These are phyloP conservation scores for Leucoptera coffeella DNA, from an alignment of 2,888 invertebrate species.

Conservation along the genomic window DNA sequence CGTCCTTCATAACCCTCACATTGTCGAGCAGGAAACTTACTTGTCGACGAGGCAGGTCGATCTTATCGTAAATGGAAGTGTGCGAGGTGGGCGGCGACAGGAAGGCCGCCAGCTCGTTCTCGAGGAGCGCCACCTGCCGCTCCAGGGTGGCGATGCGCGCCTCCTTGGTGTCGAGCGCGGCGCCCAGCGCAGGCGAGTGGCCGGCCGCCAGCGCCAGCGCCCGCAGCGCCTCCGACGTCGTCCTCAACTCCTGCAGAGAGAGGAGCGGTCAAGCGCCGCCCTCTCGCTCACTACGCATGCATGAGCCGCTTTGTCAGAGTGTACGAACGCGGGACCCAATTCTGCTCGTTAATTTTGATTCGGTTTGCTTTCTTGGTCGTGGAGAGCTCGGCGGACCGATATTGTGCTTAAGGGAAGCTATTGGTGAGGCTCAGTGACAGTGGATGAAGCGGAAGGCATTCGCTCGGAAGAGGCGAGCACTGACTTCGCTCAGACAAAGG, in stretches of 20 bases:
- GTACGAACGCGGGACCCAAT: too few relatives aligned
- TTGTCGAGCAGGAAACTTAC: slow-evolving; percentile 81
- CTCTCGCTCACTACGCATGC: slow-evolving; percentile 36
- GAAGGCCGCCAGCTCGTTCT: slow-evolving; percentile 62
- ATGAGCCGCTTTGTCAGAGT: slow-evolving; percentile 11
- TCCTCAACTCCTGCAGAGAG: slow-evolving; percentile 63
- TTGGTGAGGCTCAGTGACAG: slow-evolving; percentile 1
- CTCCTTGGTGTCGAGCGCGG: slow-evolving; percentile 80
- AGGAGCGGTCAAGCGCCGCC: slow-evolving; percentile 52
- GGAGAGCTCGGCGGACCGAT: too few relatives aligned
- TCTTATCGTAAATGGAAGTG: slow-evolving; percentile 58
- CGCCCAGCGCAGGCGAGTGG: slow-evolving; percentile 49
- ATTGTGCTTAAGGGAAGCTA: too few relatives aligned
- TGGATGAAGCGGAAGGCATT: slow-evolving; percentile 2
- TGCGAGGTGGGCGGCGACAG: slow-evolving; percentile 42
- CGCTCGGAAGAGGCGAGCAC: slow-evolving; percentile 21
- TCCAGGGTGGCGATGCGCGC: slow-evolving; percentile 82
- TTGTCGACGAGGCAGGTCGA: slow-evolving; percentile 61
- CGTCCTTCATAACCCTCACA: slow-evolving; percentile 72
- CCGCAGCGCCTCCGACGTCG: slow-evolving; percentile 71
- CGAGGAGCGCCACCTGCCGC: slow-evolving; percentile 74
- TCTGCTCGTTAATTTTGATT: too few relatives aligned
- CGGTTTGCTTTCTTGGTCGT: too few relatives aligned
- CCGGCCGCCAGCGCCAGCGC: slow-evolving; percentile 72
- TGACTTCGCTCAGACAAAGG: slow-evolving; percentile 47